Evolutionary conservation across 2,888 invertebrate species (phyloP), one percentile per base, ranked within the genome.

Genomic region (Venusia cambrica): DNA sequence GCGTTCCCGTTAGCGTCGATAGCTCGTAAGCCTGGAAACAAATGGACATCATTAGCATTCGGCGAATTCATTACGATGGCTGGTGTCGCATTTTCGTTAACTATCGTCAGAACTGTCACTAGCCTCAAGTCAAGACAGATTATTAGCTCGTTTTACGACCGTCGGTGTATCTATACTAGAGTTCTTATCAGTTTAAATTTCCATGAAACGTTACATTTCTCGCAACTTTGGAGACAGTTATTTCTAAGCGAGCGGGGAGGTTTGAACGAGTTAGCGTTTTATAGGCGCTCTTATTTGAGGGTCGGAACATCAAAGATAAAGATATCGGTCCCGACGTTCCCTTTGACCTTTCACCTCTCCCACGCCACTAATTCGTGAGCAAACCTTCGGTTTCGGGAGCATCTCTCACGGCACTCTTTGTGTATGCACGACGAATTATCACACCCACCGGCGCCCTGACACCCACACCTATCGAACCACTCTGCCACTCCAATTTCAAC

Each of bases 1-100:
- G 99, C 15, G 99, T 99, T 32, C 99, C 99, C 50, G 99, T 99
- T 77, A 99, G 85, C 55, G 99, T 99, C 43, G 99, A 98, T 67
- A 99, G 88, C 88, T 99, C 99, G 89, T 99, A 99, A 38, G 99
- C 99, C 99, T 99, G 92, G 4, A 73, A 76, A 57, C 50, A 40
- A 69, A 24, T 24, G 29, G 20, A 26, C 18, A 9, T 34, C 29
- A 37, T 47, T 44, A 51, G 32, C 35, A 39, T 44, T 22, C 33
- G 14, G 14, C 10, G 8, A 41, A 38, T 33, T 46, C 24, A 28
- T 36, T 40, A 45, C 35, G 16, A 4, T 15, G n/a, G 31, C 16
- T 29, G 26, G 32, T 18, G 34, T 26, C 26, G 41, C 34, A 45
- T 26, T 53, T 51, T 58, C 60, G 54, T 54, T 50, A 62, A 52